Evolutionary conservation across 2,797 vertebrate species (phyloP).

Genomic region (Sebastolobus alascanus): DNA sequence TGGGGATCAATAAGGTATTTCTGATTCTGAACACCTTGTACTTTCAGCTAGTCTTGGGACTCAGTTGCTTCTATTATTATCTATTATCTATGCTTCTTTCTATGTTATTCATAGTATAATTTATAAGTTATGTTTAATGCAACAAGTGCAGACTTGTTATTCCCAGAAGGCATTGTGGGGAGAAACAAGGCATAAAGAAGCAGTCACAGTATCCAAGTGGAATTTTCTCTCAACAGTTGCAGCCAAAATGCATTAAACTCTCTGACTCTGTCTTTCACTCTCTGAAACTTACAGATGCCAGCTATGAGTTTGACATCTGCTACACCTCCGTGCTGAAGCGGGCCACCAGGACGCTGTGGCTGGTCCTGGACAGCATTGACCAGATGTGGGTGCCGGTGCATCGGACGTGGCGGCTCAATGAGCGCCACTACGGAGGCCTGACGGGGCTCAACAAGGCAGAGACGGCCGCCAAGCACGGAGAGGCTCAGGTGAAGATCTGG

Average conservation of each 20-base stretch:
- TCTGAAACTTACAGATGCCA: conserved; percentile 84
- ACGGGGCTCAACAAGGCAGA: conserved; percentile 97
- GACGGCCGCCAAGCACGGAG: conserved; percentile 95
- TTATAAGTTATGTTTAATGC: background rate
- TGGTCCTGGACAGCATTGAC: conserved; percentile 92
- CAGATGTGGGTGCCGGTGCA: conserved; percentile 98
- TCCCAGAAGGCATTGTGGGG: background rate
- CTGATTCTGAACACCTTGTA: background rate
- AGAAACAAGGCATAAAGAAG: background rate
- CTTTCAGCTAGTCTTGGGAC: background rate
- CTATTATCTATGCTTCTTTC: no score
- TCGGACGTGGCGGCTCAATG: conserved; percentile 95
- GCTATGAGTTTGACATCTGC: conserved; percentile 95
- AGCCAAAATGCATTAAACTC: background rate
- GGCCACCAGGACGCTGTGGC: conserved; percentile 94
- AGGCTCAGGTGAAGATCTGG: conserved; percentile 97
- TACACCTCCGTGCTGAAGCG: conserved; percentile 97
- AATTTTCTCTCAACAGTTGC: background rate
- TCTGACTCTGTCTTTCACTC: background rate
- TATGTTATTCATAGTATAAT: background rate
- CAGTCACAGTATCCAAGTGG: background rate
- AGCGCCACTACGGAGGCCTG: conserved; percentile 95
- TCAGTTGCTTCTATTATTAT: background rate
- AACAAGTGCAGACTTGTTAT: conserved; percentile 1
- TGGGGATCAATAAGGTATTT: no score